A percentile compares a stretch with the other conserved stretches of the same genome.
These are phyloP conservation scores for Trogon melanurus DNA, from an alignment of 2,113 vertebrate species.

Conservation along the genomic window DNA sequence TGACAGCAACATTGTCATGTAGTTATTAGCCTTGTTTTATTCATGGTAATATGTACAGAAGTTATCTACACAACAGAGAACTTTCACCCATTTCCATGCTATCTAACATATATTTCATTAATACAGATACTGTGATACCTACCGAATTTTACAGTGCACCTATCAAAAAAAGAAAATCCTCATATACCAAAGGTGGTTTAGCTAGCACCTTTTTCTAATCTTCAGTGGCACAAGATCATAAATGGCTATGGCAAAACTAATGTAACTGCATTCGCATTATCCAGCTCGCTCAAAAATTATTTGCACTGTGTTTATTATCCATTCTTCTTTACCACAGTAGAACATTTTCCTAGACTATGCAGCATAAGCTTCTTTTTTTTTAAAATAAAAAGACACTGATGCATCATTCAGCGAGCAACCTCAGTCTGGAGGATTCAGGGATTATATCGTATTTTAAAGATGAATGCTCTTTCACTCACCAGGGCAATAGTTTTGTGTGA, in stretches of 20 bases:
- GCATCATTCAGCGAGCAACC: slow-evolving; percentile 33
- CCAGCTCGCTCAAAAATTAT: slow-evolving; percentile 19
- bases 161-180: not conserved
- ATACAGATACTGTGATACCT: not conserved
- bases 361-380: slow-evolving; percentile 28
- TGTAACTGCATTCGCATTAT: slow-evolving; percentile 30
- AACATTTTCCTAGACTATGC: not conserved
- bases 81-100: not conserved
- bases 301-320: slow-evolving; percentile 23
- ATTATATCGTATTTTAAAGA: slow-evolving; percentile 12
- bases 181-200: not conserved
- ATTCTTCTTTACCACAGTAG: slow-evolving; percentile 16
- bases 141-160: not conserved
- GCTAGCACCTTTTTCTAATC: not conserved
- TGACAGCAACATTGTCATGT: not conserved
- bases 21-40: not conserved
- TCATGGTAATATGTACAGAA: not conserved
- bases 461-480: not conserved
- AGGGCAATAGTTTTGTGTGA: slow-evolving; percentile 20
- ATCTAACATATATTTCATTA: not conserved
- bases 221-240: not conserved
- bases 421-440: slow-evolving; percentile 4
- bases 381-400: not conserved
- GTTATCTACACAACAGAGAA: not conserved
- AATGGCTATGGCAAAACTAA: slow-evolving; percentile 7